phyloP scores from a whole-genome alignment of 2,888 invertebrate species.

The Drosophila demipolita region DNA sequence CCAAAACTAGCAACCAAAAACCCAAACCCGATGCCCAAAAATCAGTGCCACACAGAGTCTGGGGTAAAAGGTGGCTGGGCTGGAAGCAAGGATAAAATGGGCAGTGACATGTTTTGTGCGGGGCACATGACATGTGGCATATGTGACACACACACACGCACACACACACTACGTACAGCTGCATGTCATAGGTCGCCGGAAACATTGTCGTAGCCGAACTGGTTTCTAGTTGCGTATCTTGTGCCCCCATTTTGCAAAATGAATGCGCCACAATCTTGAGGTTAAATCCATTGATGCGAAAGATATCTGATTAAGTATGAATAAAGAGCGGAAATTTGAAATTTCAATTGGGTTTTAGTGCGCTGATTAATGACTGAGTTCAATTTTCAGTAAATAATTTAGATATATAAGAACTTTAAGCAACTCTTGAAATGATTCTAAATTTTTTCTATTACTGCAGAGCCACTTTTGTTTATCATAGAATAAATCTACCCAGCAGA shows the following conservation, averaged over 20 bases:
- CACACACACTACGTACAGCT: constrained; percentile 50
- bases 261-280: constrained; percentile 49
- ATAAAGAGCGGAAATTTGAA: constrained; percentile 7
- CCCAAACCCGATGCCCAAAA: constrained; percentile 27
- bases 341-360: background rate
- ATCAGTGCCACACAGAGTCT: constrained; percentile 19
- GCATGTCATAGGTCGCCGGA: constrained; percentile 64
- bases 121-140: constrained; percentile 71
- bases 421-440: background rate
- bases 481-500: constrained; percentile 18
- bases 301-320: constrained; percentile 34
- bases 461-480: constrained; percentile 11
- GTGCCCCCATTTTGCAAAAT: constrained; percentile 46
- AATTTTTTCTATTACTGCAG: background rate
- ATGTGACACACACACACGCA: constrained; percentile 42
- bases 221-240: constrained; percentile 5
- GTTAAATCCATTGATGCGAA: constrained; percentile 36
- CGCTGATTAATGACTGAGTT: background rate
- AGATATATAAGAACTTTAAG: background rate
- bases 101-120: constrained; percentile 77
- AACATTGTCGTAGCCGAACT: constrained; percentile 48
- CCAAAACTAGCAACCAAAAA: constrained; percentile 23
- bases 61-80: constrained; percentile 67
- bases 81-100: constrained; percentile 71
- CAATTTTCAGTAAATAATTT: background rate